phyloP scores from a whole-genome alignment of 1,140 invertebrate genomes.

The Ctenoplectra terminalis region DNA sequence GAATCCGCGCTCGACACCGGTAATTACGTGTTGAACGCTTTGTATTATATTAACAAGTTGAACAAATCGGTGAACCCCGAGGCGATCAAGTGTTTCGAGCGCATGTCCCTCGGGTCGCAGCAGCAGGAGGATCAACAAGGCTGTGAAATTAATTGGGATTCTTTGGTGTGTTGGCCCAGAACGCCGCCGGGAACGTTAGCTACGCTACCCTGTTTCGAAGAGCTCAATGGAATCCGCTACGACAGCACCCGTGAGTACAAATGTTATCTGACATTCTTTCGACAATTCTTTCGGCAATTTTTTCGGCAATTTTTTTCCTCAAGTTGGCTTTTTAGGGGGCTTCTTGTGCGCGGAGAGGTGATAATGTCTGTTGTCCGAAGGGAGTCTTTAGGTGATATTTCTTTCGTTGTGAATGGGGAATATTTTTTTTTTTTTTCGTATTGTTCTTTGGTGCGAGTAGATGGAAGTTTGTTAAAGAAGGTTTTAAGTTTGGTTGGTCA shows the following conservation, averaged over 20 bases:
- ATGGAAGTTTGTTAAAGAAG: no score
- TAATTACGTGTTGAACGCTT: constrained; percentile 69
- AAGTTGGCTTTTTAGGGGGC: no score
- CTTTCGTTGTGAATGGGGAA: no score
- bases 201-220: constrained; percentile 88
- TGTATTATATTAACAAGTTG: constrained; percentile 71
- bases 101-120: constrained; percentile 1
- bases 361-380: no score
- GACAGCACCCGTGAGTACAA: constrained; percentile 86
- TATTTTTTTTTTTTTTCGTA: no score
- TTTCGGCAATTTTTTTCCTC: no score
- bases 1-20: constrained; percentile 44
- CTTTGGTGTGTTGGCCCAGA: constrained; percentile 90
- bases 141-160: constrained; percentile 84
- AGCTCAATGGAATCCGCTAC: constrained; percentile 90
- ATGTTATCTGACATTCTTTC: background rate
- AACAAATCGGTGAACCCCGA: constrained; percentile 66
- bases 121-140: constrained; percentile 36
- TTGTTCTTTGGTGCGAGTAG: no score
- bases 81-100: constrained; percentile 63
- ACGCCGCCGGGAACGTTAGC: constrained; percentile 86
- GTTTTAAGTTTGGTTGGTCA: no score
- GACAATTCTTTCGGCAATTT: no score
- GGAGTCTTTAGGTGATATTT: no score
- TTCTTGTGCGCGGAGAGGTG: no score